Conservation (phyloP, 2,797 vertebrate species). For the Sebastes melanostomus region DNA sequence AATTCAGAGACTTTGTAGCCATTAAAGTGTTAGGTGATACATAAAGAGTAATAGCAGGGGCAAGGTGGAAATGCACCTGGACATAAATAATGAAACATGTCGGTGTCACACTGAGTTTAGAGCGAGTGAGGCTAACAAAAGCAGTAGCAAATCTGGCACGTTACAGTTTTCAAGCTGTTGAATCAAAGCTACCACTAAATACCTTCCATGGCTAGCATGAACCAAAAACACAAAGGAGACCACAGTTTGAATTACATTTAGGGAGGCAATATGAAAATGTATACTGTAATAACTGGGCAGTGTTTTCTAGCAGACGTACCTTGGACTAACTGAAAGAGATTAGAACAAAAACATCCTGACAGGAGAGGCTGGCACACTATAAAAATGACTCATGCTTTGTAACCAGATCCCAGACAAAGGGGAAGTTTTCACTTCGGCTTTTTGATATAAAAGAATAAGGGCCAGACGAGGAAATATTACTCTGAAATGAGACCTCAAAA, state of each 20-base stretch:
- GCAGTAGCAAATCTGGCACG: constrained; percentile 48
- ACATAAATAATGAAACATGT: constrained; percentile 65
- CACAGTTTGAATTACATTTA: constrained; percentile 68
- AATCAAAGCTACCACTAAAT: constrained; percentile 70
- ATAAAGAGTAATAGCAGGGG: constrained; percentile 57
- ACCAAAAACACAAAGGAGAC: constrained; percentile 63
- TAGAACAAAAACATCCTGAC: constrained; percentile 74
- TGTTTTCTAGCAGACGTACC: constrained; percentile 63
- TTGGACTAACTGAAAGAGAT: constrained; percentile 58
- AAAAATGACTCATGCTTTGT: constrained; percentile 68
- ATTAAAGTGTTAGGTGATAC: constrained; percentile 56
- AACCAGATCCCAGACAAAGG: constrained; percentile 73
- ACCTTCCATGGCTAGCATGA: constrained; percentile 54
- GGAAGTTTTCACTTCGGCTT: constrained; percentile 72
- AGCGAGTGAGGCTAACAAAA: constrained; percentile 48
- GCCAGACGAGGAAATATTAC: constrained; percentile 63
- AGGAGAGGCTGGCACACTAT: constrained; percentile 59
- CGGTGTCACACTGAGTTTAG: constrained; percentile 57
- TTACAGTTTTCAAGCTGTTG: constrained; percentile 53
- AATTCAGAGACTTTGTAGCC: constrained; percentile 55
- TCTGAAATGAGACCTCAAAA: constrained; percentile 68
- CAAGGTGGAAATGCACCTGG: constrained; percentile 62
- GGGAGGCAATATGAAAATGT: constrained; percentile 71
- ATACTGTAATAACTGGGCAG: constrained; percentile 64
- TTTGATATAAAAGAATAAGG: constrained; percentile 64